Evolutionary conservation across 2,888 invertebrate species (phyloP).

Genomic region (Lasioglossum figueresi): DNA sequence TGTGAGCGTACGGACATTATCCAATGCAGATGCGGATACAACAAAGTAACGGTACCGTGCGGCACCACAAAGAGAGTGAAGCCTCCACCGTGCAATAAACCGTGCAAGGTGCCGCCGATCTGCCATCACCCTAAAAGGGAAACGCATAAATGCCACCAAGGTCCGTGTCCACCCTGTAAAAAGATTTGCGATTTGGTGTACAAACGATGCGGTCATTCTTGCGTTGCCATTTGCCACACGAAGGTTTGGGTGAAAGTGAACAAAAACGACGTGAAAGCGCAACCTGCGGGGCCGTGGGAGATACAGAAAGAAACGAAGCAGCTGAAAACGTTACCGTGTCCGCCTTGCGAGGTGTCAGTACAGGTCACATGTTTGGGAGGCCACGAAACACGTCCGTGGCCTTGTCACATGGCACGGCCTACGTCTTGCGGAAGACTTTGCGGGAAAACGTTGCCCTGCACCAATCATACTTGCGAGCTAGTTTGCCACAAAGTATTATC

Average conservation of each 20-base stretch:
- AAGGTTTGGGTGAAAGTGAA: constrained; percentile 89
- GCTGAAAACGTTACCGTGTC: constrained; percentile 87
- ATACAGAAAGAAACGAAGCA: constrained; percentile 81
- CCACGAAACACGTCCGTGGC: constrained; percentile 89
- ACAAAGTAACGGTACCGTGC: constrained; percentile 92
- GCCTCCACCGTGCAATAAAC: constrained; percentile 91
- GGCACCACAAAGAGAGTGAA: constrained; percentile 91
- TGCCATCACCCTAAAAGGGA: constrained; percentile 93
- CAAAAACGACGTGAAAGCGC: constrained; percentile 85
- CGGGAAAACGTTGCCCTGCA: constrained; percentile 89
- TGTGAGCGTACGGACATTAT: constrained; percentile 90
- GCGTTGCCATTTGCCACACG: constrained; percentile 91
- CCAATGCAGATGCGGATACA: constrained; percentile 92
- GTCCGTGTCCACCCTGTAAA: constrained; percentile 92
- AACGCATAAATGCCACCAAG: constrained; percentile 92
- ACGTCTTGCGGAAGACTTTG: constrained; percentile 93
- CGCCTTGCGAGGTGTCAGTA: constrained; percentile 89
- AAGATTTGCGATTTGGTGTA: constrained; percentile 88
- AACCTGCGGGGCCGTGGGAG: constrained; percentile 89
- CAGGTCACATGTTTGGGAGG: constrained; percentile 90
- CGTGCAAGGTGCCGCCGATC: constrained; percentile 91
- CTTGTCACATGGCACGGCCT: constrained; percentile 89
- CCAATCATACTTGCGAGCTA: constrained; percentile 90
- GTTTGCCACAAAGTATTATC: constrained; percentile 89
- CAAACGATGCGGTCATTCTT: constrained; percentile 88